Evolutionary conservation across 2,888 invertebrate genomes (phyloP), one percentile per base, ranked within the genome.

Genomic region (Ecdyonurus torrentis): DNA sequence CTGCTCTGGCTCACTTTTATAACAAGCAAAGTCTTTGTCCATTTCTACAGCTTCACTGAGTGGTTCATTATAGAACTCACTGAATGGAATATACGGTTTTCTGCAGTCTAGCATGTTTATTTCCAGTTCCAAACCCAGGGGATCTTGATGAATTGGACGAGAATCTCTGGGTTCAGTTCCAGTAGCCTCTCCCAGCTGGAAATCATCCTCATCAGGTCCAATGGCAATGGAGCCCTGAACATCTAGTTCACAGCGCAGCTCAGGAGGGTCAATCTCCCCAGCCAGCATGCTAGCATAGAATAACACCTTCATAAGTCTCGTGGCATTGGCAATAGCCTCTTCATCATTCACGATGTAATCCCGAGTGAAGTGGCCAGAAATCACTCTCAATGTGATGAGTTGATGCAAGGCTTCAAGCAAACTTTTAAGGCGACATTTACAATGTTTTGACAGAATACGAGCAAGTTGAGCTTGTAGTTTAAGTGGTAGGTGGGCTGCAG

Each of bases 21-120:
- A 95, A 74, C 89, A 87, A 60, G 91, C 86, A 77, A 92, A 94
- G 77, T 96, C 95, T 72, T 87, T 85, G 74, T 94, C 92, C 89
- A 95, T 93, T 79, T 93, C 92, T 66, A 96, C 86, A 63, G 85
- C 85, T 74, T 95, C 94, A 76, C 93, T 93, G 60, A 95, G 79
- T 1, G 90, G 87, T 74, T 96, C 95, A 74, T 96, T 95, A 76
- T 95, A 92, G 77, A 96, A 96, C 71, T 95, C 94, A 66, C 87
- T 85, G 71, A 89, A 91, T 63, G 90, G 84, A 72, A 96, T 81
- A 70, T 84, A 81, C 52, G 95, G 94, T 71, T 83, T 83, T 60
- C 92, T 83, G 72, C 91, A 88, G 72, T 95, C 91, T 70, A 91
- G 75, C 23, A 86, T 82, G 71, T 85, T 83, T 67, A 91, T 79